These are phyloP conservation scores for Trichogramma pretiosum DNA, from an alignment of 1,140 invertebrate species.

Conservation along the genomic window DNA sequence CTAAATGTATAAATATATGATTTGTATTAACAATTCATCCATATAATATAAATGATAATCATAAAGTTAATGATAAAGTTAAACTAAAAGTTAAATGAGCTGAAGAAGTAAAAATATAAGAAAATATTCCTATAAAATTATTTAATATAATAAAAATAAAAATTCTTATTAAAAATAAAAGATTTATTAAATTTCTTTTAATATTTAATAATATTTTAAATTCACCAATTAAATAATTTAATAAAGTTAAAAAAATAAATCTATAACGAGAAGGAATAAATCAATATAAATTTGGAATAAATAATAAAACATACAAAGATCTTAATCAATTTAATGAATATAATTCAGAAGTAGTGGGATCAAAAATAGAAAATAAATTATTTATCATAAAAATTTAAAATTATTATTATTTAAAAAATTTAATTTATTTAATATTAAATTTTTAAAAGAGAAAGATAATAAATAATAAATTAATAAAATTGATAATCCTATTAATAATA, in stretches of 20 bases:
- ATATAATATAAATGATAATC: constrained; percentile 53
- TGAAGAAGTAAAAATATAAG: constrained; percentile 58
- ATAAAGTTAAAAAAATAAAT: constrained; percentile 33
- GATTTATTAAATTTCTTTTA: constrained; percentile 50
- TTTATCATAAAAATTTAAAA: constrained; percentile 39
- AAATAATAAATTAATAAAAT: constrained; percentile 27
- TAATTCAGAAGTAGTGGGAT: constrained; percentile 21
- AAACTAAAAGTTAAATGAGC: constrained; percentile 50
- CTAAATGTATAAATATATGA: constrained; percentile 53
- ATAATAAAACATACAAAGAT: constrained; percentile 40
- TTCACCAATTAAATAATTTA: constrained; percentile 39
- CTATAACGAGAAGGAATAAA: constrained; percentile 42
- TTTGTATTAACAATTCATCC: constrained; percentile 48
- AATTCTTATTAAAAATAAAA: constrained; percentile 45
- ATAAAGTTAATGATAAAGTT: constrained; percentile 48
- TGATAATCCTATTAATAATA: constrained; percentile 47
- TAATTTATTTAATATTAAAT: constrained; percentile 40
- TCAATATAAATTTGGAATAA: constrained; percentile 43
- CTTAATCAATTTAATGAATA: constrained; percentile 49
- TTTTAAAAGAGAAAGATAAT: no score
- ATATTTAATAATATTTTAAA: constrained; percentile 31
- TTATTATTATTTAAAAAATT: constrained; percentile 45
- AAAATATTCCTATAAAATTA: constrained; percentile 57
- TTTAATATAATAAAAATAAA: constrained; percentile 49
- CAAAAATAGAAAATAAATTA: constrained; percentile 29